These are phyloP conservation scores for Polyploca ridens DNA, from an alignment of 2,888 invertebrate species.

Conservation along the genomic window DNA sequence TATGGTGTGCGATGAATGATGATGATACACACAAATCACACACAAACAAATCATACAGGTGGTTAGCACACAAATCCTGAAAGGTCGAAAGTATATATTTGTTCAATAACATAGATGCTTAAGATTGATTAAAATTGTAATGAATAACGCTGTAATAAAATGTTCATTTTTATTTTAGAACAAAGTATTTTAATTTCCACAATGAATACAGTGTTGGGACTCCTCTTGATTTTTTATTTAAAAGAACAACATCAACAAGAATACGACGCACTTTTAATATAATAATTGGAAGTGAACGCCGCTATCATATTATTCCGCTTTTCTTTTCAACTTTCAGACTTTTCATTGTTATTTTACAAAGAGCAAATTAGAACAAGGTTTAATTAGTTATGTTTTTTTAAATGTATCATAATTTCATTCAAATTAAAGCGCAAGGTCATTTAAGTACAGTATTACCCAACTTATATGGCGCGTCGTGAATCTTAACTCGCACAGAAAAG, in stretches of 20 bases:
- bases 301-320: background rate
- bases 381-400: background rate
- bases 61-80: too few relatives aligned
- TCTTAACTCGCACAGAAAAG: too few relatives aligned
- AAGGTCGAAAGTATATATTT: too few relatives aligned
- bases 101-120: background rate
- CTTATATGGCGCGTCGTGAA: too few relatives aligned
- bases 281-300: background rate
- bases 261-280: constrained; percentile 5
- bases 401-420: background rate
- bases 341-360: background rate
- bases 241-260: background rate
- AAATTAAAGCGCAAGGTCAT: too few relatives aligned
- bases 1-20: too few relatives aligned
- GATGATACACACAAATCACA: too few relatives aligned
- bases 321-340: background rate
- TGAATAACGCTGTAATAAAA: background rate
- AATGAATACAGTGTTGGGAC: constrained; percentile 5
- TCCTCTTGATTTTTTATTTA: background rate
- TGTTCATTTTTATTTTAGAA: background rate
- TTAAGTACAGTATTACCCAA: too few relatives aligned
- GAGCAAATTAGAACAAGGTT: background rate
- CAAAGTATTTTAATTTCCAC: constrained; percentile 14
- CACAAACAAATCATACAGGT: too few relatives aligned
- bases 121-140: background rate